phyloP scores from a whole-genome alignment of 2,797 vertebrate genomes.

The Linurgus olivaceus region DNA sequence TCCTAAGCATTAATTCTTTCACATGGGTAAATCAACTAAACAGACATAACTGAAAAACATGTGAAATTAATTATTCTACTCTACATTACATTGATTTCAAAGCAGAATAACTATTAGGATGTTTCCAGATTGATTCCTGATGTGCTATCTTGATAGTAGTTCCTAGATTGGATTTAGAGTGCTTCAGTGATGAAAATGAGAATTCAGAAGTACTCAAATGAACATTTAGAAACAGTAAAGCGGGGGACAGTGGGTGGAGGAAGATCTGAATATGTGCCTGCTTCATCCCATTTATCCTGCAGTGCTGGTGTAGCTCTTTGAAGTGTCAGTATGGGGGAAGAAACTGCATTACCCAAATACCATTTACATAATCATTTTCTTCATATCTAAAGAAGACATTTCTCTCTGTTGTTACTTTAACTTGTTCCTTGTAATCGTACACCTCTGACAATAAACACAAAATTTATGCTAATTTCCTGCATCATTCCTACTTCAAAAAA shows the following conservation, averaged over 20 bases:
- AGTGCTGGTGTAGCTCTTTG: conserved; percentile 6
- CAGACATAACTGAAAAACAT: not conserved
- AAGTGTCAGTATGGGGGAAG: conserved; percentile 43
- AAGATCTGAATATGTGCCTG: conserved; percentile 14
- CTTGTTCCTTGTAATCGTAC: not conserved
- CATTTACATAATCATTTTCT: conserved; percentile 56
- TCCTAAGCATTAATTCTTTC: not conserved
- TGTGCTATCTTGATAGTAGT: not conserved
- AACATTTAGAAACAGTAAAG: conserved; percentile 30
- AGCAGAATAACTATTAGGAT: not conserved
- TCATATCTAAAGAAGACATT: not conserved
- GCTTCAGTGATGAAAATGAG: not conserved
- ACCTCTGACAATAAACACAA: not conserved
- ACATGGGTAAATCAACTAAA: not conserved
- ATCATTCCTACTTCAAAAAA: not conserved
- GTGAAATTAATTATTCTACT: not conserved
- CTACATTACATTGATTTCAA: not conserved
- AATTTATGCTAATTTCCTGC: not conserved
- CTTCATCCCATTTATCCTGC: conserved; percentile 34
- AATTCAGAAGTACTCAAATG: conserved; percentile 27
- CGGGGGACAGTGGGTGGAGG: not conserved
- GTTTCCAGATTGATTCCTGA: not conserved
- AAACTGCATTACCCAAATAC: conserved; percentile 48
- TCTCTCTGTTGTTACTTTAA: conserved; percentile 1
- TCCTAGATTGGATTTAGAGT: not conserved